phyloP scores from a whole-genome alignment of 2,113 vertebrate genomes.

The Oreochromis niloticus region DNA sequence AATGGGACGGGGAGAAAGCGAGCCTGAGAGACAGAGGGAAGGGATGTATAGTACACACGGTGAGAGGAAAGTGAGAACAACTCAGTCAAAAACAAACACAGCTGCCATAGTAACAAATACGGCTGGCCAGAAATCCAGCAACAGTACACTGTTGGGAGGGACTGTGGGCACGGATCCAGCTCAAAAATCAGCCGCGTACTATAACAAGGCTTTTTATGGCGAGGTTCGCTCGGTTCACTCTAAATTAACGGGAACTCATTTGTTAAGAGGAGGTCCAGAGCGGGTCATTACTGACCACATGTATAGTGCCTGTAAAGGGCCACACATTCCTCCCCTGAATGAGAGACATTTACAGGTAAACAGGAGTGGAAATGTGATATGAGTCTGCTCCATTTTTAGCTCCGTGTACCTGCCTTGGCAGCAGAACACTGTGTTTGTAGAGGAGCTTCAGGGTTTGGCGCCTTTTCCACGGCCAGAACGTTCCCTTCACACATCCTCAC shows the following conservation, averaged over 20 bases:
- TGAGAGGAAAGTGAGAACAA: slow-evolving; percentile 28
- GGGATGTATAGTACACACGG: slow-evolving; percentile 15
- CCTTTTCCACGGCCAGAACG: slow-evolving; percentile 27
- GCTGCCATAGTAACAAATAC: slow-evolving; percentile 65
- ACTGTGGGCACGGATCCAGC: slow-evolving; percentile 14
- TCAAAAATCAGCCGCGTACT: slow-evolving; percentile 9
- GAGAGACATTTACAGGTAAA: slow-evolving; percentile 58
- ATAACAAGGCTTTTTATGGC: slow-evolving; percentile 51
- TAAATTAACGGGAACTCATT: slow-evolving; percentile 28
- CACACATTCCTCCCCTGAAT: slow-evolving; percentile 49
- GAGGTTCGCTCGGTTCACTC: slow-evolving; percentile 30
- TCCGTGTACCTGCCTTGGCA: slow-evolving; percentile 58
- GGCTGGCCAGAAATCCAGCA: slow-evolving; percentile 48
- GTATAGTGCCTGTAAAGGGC: slow-evolving; percentile 39
- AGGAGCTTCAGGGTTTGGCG: slow-evolving; percentile 30
- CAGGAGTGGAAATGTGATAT: slow-evolving; percentile 44
- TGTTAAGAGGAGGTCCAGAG: slow-evolving; percentile 27
- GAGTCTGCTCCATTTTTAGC: slow-evolving; percentile 59
- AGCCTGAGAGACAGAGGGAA: slow-evolving; percentile 13
- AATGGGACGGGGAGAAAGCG: slow-evolving; percentile 52
- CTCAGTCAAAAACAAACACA: slow-evolving; percentile 49
- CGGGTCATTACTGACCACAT: slow-evolving; percentile 37
- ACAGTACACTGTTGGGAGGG: slow-evolving; percentile 43
- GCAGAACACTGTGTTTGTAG: slow-evolving; percentile 48
- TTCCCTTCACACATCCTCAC: slow-evolving; percentile 46